Base-by-base conservation (phyloP, 2,797 vertebrate species). In the Onychomys leucogaster region DNA sequence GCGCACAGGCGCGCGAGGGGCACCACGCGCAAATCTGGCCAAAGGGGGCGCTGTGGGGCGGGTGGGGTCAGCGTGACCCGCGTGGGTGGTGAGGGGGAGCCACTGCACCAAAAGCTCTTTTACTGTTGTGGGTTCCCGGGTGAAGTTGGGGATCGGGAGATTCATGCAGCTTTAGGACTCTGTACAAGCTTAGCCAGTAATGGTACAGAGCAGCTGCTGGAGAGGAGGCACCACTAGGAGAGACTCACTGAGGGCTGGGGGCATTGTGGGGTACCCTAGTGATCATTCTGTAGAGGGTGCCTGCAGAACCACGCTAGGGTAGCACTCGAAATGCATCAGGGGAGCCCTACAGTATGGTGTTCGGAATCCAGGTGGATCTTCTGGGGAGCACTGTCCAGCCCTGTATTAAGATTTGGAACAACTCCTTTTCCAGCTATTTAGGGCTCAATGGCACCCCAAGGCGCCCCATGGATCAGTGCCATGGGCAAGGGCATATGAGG, bases 21-120 rank as follows among this genome's bases (percentile, higher is more conserved):
- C 61, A 90, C 93, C 81, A 25, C 55, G 65, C 69, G 7, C 57
- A 80, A n/a, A 34, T 69, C 57, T 89, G 92, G 2, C 75, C 57
- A 57, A 91, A 93, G 81, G 90, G 96, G 97, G 96, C 96, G 94
- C 97, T 97, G 94, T 78, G 86, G n/a, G 52, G 80, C 93, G 75
- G 84, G 78, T 84, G 95, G 96, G 78, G 94, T 90, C 93, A 1
- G 37, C 49, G 88, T 86, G 87, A 65, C 73, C 83, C 80, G 96
- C 23, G 23, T 93, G 76, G 94, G 84, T 81, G 77, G 71, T 69
- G 43, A 85, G 83, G 43, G 83, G 83, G 63, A 46, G 43, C 63
- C 43, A 8, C 57, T 52, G 76, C 43, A 12, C 32, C 17, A 17
- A 41, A 73, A 43, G 25, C 46, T 65, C 81, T 80, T 21, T 61